Conservation (phyloP, 2,797 vertebrate genomes). For the Sciurus vulgaris region DNA sequence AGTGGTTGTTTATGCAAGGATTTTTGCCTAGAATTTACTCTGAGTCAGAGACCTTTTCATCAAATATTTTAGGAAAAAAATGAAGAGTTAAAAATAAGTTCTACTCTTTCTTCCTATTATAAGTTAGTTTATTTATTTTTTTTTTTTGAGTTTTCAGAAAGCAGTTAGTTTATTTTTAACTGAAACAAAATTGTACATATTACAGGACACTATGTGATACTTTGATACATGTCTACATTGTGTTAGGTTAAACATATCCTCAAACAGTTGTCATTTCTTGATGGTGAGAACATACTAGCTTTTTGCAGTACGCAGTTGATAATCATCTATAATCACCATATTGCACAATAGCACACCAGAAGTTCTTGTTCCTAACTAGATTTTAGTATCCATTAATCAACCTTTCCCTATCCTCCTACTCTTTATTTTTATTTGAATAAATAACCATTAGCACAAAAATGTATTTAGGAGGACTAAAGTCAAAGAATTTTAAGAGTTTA, state of each 20-base stretch:
- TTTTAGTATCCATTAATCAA: neutral
- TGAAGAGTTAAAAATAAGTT: neutral
- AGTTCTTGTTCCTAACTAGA: neutral
- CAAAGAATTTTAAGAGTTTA: constrained; percentile 13
- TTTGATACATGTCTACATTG: neutral
- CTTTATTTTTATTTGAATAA: constrained; percentile 6
- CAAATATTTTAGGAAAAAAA: constrained; percentile 47
- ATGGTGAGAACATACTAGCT: neutral
- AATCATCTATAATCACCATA: neutral
- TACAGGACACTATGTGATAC: neutral
- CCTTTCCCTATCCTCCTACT: neutral
- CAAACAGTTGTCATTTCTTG: neutral
- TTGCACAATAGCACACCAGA: neutral
- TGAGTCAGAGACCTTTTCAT: neutral
- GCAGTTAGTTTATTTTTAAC: no score
- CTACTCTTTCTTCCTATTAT: neutral
- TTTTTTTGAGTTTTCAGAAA: no score
- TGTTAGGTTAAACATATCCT: neutral
- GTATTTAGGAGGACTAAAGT: neutral
- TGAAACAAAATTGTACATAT: neutral
- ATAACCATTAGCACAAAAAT: constrained; percentile 24
- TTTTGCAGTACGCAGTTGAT: no score
- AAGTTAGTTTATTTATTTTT: neutral
- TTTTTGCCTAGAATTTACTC: constrained; percentile 29
- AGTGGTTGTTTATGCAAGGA: neutral